A percentile compares a stretch with the other conserved stretches of the same genome.
Evolutionary conservation across 2,888 invertebrate genomes (phyloP).

Genomic region (Odontomyia ornata): DNA sequence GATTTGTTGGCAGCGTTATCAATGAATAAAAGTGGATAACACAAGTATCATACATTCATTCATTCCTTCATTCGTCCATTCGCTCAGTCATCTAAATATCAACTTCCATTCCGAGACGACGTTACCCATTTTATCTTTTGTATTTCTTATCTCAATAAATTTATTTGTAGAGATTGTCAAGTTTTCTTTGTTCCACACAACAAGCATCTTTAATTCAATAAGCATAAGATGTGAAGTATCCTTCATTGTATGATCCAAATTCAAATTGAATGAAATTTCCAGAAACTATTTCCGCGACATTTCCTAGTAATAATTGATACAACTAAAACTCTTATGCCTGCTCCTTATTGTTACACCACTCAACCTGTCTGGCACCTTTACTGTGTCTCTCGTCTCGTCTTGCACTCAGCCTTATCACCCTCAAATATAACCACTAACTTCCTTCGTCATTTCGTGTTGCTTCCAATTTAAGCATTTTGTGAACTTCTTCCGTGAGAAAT

Average conservation of each 20-base stretch:
- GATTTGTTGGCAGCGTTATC: too few species aligned
- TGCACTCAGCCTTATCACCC: not conserved
- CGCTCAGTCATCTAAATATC: too few species aligned
- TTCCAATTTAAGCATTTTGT: slow-evolving; percentile 31
- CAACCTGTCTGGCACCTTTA: not conserved
- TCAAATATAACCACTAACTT: not conserved
- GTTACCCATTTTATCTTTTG: too few species aligned
- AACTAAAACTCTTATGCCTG: slow-evolving; percentile 20
- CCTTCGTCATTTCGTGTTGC: slow-evolving; percentile 26
- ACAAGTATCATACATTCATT: too few species aligned
- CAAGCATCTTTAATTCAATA: too few species aligned
- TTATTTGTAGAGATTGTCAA: too few species aligned
- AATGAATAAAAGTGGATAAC: too few species aligned
- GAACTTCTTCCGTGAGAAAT: slow-evolving; percentile 20
- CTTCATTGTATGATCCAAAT: slow-evolving; percentile 29
- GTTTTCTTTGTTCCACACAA: too few species aligned
- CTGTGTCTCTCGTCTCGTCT: not conserved
- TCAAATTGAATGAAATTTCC: slow-evolving; percentile 26
- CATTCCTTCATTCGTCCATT: too few species aligned
- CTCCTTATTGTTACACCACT: not conserved
- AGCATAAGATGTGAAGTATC: too few species aligned
- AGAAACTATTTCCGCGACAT: slow-evolving; percentile 39
- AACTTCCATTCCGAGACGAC: too few species aligned
- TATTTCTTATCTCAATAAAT: too few species aligned
- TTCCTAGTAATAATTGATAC: slow-evolving; percentile 39